Conservation (phyloP, 2,113 vertebrate species). For the Pseudopodoces humilis region DNA sequence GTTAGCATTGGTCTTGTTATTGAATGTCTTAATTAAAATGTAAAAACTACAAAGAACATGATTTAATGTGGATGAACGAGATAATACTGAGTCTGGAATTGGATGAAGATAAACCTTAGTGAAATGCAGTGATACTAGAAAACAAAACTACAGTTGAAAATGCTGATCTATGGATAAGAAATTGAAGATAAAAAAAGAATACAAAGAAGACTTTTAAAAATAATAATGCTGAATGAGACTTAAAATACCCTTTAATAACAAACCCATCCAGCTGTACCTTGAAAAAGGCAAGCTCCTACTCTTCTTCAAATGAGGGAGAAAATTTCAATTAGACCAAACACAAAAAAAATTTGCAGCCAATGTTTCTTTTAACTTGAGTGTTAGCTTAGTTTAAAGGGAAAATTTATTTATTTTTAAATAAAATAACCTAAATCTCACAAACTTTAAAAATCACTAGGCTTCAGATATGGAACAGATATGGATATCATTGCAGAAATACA, state of each 20-base stretch:
- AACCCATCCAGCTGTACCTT: neutral
- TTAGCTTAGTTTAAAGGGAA: neutral
- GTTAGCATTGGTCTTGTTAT: constrained; percentile 35
- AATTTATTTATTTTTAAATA: neutral
- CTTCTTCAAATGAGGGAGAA: neutral
- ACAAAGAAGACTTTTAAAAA: neutral
- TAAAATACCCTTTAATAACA: neutral
- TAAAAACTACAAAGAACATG: constrained; percentile 32
- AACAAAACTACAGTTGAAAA: constrained; percentile 27
- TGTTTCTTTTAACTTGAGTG: neutral
- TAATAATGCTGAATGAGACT: neutral
- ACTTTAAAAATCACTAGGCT: neutral
- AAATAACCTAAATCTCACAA: neutral
- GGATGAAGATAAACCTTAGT: constrained; percentile 6
- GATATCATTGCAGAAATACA: neutral
- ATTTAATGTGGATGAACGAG: constrained; percentile 51
- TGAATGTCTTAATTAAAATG: constrained; percentile 57
- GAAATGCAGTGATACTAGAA: neutral
- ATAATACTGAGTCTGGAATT: constrained; percentile 15
- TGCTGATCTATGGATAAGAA: constrained; percentile 36
- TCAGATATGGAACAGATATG: neutral
- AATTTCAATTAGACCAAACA: neutral
- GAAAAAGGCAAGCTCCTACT: neutral
- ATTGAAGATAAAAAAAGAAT: constrained; percentile 7
- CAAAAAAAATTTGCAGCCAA: neutral